phyloP scores from a whole-genome alignment of 2,888 invertebrate species.

The Aporophyla nigra region DNA sequence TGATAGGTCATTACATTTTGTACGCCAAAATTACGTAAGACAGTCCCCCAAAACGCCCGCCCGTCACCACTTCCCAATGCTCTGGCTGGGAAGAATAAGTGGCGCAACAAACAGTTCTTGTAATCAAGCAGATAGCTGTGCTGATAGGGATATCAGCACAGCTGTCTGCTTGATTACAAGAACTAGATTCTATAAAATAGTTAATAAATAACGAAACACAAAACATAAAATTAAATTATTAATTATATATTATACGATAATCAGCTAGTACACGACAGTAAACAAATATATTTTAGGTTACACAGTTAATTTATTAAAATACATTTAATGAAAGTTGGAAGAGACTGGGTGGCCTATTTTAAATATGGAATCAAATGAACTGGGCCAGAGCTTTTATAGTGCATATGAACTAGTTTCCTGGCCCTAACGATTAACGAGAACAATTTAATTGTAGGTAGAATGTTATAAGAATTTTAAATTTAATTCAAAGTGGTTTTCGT shows the following conservation, averaged over 20 bases:
- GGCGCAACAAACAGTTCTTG: too few relatives aligned
- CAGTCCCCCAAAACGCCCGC: too few relatives aligned
- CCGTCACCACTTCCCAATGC: too few relatives aligned
- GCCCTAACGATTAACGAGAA: conserved; percentile 17
- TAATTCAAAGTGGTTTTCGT: conserved; percentile 8
- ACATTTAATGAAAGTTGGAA: background rate
- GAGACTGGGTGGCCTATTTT: conserved; percentile 2
- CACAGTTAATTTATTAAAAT: background rate
- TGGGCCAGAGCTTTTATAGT: conserved; percentile 18
- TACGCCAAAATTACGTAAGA: too few relatives aligned
- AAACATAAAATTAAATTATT: too few relatives aligned
- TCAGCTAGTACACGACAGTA: too few relatives aligned
- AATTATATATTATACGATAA: too few relatives aligned
- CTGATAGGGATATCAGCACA: too few relatives aligned
- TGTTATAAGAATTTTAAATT: background rate
- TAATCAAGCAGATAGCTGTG: too few relatives aligned
- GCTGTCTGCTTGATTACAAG: background rate
- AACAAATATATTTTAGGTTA: background rate
- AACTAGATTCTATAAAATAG: background rate
- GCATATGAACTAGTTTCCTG: conserved; percentile 35
- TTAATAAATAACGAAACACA: too few relatives aligned
- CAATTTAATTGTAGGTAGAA: conserved; percentile 19
- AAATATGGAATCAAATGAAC: conserved; percentile 33
- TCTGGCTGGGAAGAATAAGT: background rate
- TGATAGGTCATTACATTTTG: too few relatives aligned